Evolutionary conservation across 1,140 invertebrate species (phyloP).

Genomic region (Drosophila gunungcola): DNA sequence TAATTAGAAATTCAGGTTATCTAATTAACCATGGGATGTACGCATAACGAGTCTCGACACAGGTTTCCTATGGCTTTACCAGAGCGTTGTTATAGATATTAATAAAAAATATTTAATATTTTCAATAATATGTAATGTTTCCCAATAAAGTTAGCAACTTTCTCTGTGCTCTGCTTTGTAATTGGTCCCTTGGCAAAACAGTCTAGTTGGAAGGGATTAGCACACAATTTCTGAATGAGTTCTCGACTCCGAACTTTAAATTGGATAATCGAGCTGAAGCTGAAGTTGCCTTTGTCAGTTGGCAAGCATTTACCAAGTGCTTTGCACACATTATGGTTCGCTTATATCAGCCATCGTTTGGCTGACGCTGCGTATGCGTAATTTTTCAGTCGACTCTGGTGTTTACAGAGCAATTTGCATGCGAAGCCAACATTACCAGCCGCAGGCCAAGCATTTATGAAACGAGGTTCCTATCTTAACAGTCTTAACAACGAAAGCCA

Average conservation of each 20-base stretch:
- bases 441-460: slow-evolving; percentile 26
- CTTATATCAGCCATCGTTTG: slow-evolving; percentile 63
- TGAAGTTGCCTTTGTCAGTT: slow-evolving; percentile 62
- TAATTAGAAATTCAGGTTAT: slow-evolving; percentile 34
- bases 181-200: slow-evolving; percentile 2
- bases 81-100: too few species aligned
- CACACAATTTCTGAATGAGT: slow-evolving; percentile 22
- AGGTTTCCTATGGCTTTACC: not conserved
- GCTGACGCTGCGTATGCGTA: slow-evolving; percentile 67
- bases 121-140: not conserved
- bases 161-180: not conserved
- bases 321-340: slow-evolving; percentile 61
- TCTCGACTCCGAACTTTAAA: slow-evolving; percentile 46
- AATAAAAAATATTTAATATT: not conserved
- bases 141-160: not conserved
- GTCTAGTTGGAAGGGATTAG: slow-evolving; percentile 27
- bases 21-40: slow-evolving; percentile 33
- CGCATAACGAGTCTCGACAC: slow-evolving; percentile 1
- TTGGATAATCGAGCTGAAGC: slow-evolving; percentile 60
- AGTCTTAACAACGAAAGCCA: not conserved
- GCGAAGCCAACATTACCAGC: slow-evolving; percentile 32
- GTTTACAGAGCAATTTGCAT: slow-evolving; percentile 74
- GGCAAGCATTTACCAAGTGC: slow-evolving; percentile 70
- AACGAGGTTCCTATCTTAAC: slow-evolving; percentile 19
- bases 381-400: slow-evolving; percentile 51